Evolutionary conservation across 1,140 invertebrate species (phyloP).

Genomic region (Tigriopus japonicus): DNA sequence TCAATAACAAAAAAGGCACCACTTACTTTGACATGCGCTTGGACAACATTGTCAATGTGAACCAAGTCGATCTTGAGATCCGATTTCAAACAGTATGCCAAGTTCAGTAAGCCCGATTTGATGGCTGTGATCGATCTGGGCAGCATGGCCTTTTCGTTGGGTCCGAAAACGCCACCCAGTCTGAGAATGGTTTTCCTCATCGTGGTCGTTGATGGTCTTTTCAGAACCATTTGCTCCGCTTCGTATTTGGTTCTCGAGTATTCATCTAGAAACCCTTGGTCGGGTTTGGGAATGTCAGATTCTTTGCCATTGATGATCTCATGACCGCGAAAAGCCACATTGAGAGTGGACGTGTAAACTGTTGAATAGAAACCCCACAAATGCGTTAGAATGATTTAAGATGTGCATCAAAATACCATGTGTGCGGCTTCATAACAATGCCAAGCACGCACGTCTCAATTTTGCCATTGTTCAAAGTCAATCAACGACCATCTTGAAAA

Average conservation of each 20-base stretch:
- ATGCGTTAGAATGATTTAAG: too few relatives aligned
- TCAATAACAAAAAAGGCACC: background rate
- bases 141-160: background rate
- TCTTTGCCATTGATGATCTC: background rate
- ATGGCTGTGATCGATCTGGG: background rate
- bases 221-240: background rate
- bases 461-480: background rate
- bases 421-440: too few relatives aligned
- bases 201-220: background rate
- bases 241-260: background rate
- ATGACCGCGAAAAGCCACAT: background rate
- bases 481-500: background rate
- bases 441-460: too few relatives aligned
- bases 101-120: background rate
- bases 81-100: background rate
- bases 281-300: background rate
- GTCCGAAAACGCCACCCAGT: background rate
- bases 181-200: background rate
- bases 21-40: background rate
- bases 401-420: too few relatives aligned
- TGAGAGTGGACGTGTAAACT: background rate
- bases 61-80: slow-evolving; percentile 2
- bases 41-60: background rate
- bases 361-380: background rate
- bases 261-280: background rate